phyloP scores from a whole-genome alignment of 1,140 invertebrate species.

The Gonioctena quinquepunctata region DNA sequence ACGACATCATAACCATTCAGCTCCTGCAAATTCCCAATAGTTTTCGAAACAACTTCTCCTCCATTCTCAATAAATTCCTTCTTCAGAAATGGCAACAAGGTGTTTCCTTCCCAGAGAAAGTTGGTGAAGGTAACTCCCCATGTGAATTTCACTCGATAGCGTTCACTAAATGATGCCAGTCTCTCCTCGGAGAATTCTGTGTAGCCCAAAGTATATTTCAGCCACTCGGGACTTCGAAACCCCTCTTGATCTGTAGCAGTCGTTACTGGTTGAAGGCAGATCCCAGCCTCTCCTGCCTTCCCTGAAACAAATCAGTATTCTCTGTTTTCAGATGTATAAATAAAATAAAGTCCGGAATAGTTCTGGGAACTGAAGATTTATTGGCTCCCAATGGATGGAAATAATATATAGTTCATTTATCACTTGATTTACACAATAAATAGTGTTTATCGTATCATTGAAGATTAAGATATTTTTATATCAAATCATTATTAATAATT shows the following conservation, averaged over 20 bases:
- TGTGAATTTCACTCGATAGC: constrained; percentile 61
- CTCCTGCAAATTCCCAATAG: constrained; percentile 56
- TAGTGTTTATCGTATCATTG: too few relatives aligned
- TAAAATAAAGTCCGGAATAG: too few relatives aligned
- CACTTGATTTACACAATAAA: too few relatives aligned
- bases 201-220: constrained; percentile 63
- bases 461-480: too few relatives aligned
- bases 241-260: constrained; percentile 59
- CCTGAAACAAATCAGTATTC: constrained; percentile 47
- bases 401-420: too few relatives aligned
- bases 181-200: constrained; percentile 56
- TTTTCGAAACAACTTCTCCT: constrained; percentile 56
- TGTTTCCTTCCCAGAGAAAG: constrained; percentile 64
- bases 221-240: constrained; percentile 57
- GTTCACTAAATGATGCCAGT: constrained; percentile 58
- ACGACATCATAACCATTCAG: constrained; percentile 66
- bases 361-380: constrained; percentile 59
- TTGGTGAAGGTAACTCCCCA: constrained; percentile 64
- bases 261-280: constrained; percentile 64
- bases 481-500: too few relatives aligned
- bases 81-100: constrained; percentile 65
- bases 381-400: too few relatives aligned
- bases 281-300: constrained; percentile 59
- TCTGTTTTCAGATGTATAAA: too few relatives aligned
- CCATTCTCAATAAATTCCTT: constrained; percentile 62